Evolutionary conservation across 2,888 invertebrate genomes (phyloP), one percentile per base, ranked within the genome.

Genomic region (Tenodera sinensis): DNA sequence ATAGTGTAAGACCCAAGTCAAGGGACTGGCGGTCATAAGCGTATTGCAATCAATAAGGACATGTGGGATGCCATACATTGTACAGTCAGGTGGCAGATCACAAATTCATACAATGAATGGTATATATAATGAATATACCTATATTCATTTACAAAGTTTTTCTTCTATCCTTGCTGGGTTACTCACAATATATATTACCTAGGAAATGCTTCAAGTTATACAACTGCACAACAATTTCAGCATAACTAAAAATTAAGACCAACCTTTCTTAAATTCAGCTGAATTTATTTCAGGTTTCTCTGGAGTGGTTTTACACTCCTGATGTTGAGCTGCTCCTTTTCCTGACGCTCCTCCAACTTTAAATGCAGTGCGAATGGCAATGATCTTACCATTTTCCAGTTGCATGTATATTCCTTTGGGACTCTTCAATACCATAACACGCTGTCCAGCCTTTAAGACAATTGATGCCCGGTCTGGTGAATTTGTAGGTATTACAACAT

Each of bases 331-430:
- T 93, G 93, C 90, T 93, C 93, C 84, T 91, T 93, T 91, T 92
- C 94, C 92, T 92, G 94, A 92, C 90, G 94, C 92, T 93, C 94
- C 93, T 90, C 95, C 93, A 92, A 96, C 94, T 93, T 97, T 97
- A 91, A 96, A 95, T 0, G 96, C 96, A 0, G 96, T 97, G 92
- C 97, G 96, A 91, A 99, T 98, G 34, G 98, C 98, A 91, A 99
- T 98, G 90, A 99, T 98, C 94, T 98, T 98, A 47, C 98, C 98
- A 91, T 98, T 98, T 92, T 98, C 98, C 84, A 98, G 94, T 92
- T 98, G 97, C 96, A 99, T 97, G 93, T 99, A 99, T 91, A 99
- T 98, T 85, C 99, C 99, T 93, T 98, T 98, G 0, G 98, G 97
- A 12, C 98, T 98, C 93, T 98, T 98, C 83, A 99, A 94, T 7